Percentiles rank a stretch among this genome's conserved stretches.
These are phyloP conservation scores for Macrochelys suwanniensis DNA, from an alignment of 2,797 vertebrate genomes.

Conservation along the genomic window DNA sequence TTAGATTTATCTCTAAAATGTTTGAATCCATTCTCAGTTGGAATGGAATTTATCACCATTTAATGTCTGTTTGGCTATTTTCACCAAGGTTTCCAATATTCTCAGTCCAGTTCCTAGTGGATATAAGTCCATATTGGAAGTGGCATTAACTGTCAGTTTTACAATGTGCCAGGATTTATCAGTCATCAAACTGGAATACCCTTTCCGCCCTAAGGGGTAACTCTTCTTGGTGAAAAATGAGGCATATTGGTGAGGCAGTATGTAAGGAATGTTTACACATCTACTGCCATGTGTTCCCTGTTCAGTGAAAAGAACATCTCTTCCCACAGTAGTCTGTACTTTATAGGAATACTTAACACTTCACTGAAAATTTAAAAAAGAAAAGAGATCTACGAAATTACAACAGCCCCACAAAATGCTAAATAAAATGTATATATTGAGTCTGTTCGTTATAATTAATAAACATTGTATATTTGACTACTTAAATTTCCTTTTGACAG, in stretches of 20 bases:
- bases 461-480: neutral
- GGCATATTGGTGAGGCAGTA: neutral
- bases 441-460: neutral
- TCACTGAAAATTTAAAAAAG: neutral
- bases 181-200: neutral
- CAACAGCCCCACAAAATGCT: neutral
- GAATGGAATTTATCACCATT: neutral
- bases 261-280: neutral
- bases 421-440: neutral
- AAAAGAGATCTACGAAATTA: neutral
- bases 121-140: neutral
- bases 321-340: neutral
- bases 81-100: too few species aligned
- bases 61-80: neutral
- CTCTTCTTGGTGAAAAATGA: neutral
- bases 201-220: neutral
- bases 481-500: neutral
- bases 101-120: neutral
- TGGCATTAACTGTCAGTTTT: neutral
- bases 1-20: neutral
- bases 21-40: neutral
- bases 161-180: neutral
- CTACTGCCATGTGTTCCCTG: neutral
- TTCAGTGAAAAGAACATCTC: neutral
- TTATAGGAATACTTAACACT: neutral